Conservation (phyloP, 1,140 invertebrate species). For the Drosophila grimshawi region DNA sequence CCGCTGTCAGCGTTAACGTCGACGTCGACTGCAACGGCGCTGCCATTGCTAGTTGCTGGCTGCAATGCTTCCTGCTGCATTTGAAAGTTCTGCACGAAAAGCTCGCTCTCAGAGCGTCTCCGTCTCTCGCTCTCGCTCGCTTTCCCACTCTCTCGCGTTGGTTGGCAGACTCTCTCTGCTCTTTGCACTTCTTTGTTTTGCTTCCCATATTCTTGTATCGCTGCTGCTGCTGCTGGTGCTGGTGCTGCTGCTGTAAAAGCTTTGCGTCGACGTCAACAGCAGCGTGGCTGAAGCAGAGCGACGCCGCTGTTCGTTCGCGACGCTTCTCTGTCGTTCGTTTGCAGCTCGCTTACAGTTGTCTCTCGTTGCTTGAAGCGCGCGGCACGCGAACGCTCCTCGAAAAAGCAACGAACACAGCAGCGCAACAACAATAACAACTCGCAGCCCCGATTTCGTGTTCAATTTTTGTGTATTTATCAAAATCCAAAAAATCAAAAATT, state of each 20-base stretch:
- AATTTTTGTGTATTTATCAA: constrained; percentile 59
- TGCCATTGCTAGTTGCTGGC: neutral
- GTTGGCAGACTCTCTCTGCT: constrained; percentile 38
- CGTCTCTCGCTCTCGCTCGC: constrained; percentile 13
- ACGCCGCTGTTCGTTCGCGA: constrained; percentile 59
- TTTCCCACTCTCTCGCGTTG: neutral
- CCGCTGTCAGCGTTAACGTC: constrained; percentile 25
- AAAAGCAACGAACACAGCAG: constrained; percentile 35
- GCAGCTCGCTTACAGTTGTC: constrained; percentile 69
- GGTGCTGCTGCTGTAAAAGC: constrained; percentile 57
- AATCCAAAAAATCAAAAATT: constrained; percentile 1
- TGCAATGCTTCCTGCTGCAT: constrained; percentile 65
- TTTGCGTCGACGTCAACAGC: constrained; percentile 52
- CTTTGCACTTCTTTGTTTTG: constrained; percentile 81
- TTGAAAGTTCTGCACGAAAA: constrained; percentile 68
- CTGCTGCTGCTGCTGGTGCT: constrained; percentile 21
- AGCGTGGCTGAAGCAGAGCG: constrained; percentile 22
- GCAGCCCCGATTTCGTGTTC: constrained; percentile 35
- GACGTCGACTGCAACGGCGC: constrained; percentile 4
- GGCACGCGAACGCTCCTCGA: constrained; percentile 68
- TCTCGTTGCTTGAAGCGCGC: constrained; percentile 78
- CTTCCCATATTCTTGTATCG: constrained; percentile 71
- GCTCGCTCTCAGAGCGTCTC: constrained; percentile 45
- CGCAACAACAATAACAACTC: constrained; percentile 38
- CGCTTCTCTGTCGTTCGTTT: constrained; percentile 65